These are phyloP conservation scores for Caranx ignobilis DNA, from an alignment of 2,113 vertebrate species.

Conservation along the genomic window DNA sequence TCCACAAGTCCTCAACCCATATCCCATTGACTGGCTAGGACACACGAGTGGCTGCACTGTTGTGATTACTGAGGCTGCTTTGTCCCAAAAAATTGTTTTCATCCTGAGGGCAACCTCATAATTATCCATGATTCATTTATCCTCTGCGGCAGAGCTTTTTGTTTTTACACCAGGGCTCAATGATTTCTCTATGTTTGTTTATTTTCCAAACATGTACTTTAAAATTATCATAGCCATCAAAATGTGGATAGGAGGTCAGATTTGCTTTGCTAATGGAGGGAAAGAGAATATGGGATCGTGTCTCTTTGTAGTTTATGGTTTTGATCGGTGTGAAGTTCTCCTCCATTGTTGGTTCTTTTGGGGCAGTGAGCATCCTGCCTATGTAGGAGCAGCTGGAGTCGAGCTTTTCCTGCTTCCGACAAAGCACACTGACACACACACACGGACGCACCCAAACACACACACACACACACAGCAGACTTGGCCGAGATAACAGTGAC, in stretches of 20 bases:
- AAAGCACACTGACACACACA: constrained; percentile 38
- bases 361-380: constrained; percentile 51
- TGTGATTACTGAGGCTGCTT: constrained; percentile 73
- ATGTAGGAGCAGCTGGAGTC: constrained; percentile 60
- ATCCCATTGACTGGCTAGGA: constrained; percentile 68
- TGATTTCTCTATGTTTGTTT: constrained; percentile 53
- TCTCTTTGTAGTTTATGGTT: constrained; percentile 44
- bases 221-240: constrained; percentile 21
- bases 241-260: constrained; percentile 22
- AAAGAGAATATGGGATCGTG: constrained; percentile 14
- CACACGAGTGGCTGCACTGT: constrained; percentile 69
- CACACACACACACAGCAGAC: constrained; percentile 33
- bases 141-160: constrained; percentile 51
- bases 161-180: constrained; percentile 52
- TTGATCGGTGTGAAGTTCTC: constrained; percentile 45
- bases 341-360: constrained; percentile 59
- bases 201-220: constrained; percentile 49
- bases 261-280: constrained; percentile 43
- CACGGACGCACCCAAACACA: constrained; percentile 4
- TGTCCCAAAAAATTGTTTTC: constrained; percentile 70
- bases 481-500: constrained; percentile 72
- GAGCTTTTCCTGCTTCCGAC: constrained; percentile 65
- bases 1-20: constrained; percentile 73
- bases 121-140: constrained; percentile 74
- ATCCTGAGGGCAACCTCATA: constrained; percentile 69